Evolutionary conservation across 35 echinoderm and acorn worm species (phyloP), one percentile per base, ranked within the genome.

Genomic region (Heliocidaris erythrogramma): DNA sequence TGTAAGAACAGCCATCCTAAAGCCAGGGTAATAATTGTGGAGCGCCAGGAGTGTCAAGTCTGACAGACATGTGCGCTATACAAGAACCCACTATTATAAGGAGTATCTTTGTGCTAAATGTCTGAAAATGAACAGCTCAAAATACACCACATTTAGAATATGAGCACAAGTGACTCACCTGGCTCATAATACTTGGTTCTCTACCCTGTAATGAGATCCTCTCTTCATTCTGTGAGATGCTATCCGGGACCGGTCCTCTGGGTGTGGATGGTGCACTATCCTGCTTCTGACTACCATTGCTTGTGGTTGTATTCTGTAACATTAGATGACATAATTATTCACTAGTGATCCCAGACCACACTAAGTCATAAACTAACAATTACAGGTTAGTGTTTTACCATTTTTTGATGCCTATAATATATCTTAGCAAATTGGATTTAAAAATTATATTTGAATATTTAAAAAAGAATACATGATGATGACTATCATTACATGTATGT

Each of bases 221-320:
- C 32, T 89, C 87, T 48, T 89, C 87, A 32, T 32, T 89, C 87
- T 89, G 87, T 89, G 87, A 89, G 87, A 89, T 32, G 87, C 87
- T 89, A 48, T 89, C 87, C 3, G 87, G 87, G 16, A 89, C 31
- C 30, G 87, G 87, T 32, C 31, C 47, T 89, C 87, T 8, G 0
- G 87, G 87, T 7, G 87, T 89, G 11, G 87, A 18, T 2, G 87
- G 87, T 48, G 87, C 87, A 89, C 87, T 89, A 5, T 89, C 31
- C 29, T 87, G 85, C 31, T 89, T 89, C 87, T 89, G 87, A 48
- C 87, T 89, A 32, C 87, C 30, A 42, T 13, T 32, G 9, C 87
- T 89, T 13, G 32, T 47, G 12, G 87, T 89, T 18, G 87, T 47
- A 89, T n/a, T 89, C 87, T 89, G 87, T 47, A 4, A 89, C 30